Conservation (phyloP, 2,797 vertebrate species). For the Eulemur rubriventer region DNA sequence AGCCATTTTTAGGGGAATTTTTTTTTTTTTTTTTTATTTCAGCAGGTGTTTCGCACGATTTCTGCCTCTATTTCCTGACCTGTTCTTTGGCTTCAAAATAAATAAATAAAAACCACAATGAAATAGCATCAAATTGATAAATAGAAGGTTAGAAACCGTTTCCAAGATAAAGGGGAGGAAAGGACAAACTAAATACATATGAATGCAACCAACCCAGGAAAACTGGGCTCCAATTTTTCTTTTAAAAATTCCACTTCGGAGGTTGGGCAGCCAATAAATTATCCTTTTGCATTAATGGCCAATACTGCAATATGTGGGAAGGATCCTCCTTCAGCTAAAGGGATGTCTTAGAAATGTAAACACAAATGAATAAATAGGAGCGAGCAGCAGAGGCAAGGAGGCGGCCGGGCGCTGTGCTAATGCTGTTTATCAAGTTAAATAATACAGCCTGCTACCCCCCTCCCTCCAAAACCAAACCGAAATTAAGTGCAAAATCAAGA, state of each 20-base stretch:
- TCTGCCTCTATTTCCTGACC: slow-evolving; percentile 74
- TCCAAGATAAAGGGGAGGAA: slow-evolving; percentile 69
- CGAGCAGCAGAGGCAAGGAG: slow-evolving; percentile 21
- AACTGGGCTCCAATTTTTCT: slow-evolving; percentile 1
- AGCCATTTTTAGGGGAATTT: slow-evolving; percentile 74
- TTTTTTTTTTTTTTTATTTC: slow-evolving; percentile 73
- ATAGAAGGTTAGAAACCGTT: slow-evolving; percentile 68
- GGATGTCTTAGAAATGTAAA: slow-evolving; percentile 82
- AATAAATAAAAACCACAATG: neutral
- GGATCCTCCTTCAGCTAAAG: slow-evolving; percentile 74
- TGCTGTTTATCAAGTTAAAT: slow-evolving; percentile 78
- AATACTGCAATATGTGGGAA: slow-evolving; percentile 66
- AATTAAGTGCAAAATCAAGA: slow-evolving; percentile 73
- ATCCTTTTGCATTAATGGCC: slow-evolving; percentile 83
- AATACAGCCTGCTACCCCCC: slow-evolving; percentile 69
- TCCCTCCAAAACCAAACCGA: slow-evolving; percentile 66
- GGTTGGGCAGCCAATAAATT: slow-evolving; percentile 69
- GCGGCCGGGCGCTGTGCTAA: slow-evolving; percentile 20
- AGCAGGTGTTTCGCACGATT: slow-evolving; percentile 80
- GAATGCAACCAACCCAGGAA: slow-evolving; percentile 51
- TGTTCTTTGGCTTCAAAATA: slow-evolving; percentile 54
- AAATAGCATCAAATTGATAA: slow-evolving; percentile 78
- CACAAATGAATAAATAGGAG: slow-evolving; percentile 78
- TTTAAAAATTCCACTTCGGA: slow-evolving; percentile 77
- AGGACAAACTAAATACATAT: slow-evolving; percentile 67